Conservation (phyloP, 2,113 vertebrate genomes). For the Hyperoodon ampullatus region DNA sequence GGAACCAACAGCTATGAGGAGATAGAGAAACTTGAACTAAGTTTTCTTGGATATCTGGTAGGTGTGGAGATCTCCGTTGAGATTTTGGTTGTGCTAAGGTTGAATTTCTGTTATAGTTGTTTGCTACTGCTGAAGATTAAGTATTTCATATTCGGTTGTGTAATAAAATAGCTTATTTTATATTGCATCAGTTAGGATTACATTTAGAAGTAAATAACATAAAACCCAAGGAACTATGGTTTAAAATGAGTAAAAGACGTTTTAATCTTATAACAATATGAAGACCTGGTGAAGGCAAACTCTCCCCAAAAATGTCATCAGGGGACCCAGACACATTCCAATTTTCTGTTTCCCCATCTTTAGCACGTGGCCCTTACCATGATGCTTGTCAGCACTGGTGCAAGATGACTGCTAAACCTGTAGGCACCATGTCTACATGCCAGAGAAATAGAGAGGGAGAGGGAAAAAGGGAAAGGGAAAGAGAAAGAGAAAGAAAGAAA, state of each 20-base stretch:
- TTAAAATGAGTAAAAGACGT: background rate
- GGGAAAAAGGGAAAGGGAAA: fast-evolving
- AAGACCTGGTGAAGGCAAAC: background rate
- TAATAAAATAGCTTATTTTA: background rate
- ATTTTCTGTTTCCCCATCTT: background rate
- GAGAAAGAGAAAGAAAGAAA: background rate
- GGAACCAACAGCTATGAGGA: background rate
- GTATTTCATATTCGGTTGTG: background rate
- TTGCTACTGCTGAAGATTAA: background rate
- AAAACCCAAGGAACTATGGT: background rate
- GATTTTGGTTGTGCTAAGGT: background rate
- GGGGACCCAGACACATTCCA: background rate
- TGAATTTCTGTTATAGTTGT: background rate
- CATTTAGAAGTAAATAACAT: background rate
- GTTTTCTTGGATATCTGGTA: background rate
- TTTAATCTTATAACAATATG: background rate
- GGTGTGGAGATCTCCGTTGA: background rate
- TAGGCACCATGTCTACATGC: no score
- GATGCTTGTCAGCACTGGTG: background rate
- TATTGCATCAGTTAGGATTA: background rate
- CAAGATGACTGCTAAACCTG: background rate
- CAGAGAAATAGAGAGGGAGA: background rate
- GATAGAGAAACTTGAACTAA: background rate
- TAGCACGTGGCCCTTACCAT: background rate
- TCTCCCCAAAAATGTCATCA: background rate